Base-by-base conservation (phyloP, 2,797 vertebrate genomes). In the Coracias cyanogaster region DNA sequence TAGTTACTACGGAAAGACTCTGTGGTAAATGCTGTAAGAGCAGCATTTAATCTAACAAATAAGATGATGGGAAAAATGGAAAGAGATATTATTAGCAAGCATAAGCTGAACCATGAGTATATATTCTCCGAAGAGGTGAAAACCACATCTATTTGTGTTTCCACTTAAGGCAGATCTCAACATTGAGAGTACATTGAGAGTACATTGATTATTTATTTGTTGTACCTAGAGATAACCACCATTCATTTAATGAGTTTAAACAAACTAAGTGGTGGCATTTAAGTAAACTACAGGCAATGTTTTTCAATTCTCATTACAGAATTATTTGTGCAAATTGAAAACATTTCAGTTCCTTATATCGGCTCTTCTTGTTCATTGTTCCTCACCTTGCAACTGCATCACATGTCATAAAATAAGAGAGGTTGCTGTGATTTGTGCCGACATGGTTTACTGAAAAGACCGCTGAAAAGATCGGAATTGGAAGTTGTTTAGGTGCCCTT, bases 1-100 rank as follows among this genome's bases (percentile, higher is more conserved):
- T 73, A 78, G 86, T 78, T 92, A 85, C 48, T 87, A 46, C 66
- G 52, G 51, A 95, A 95, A 82, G 84, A 85, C 24, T 76, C 60
- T 18, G 19, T 51, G n/a, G 67, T 76, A 92, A 80, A 92, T 48
- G 16, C 41, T 57, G 15, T 25, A 29, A 9, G 0, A 86, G 43
- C 82, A 79, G 61, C 57, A 62, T 88, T 96, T 94, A 94, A 95
- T 91, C 82, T 91, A 90, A 92, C 41, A 88, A 92, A 92, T 1
- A 18, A 93, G 80, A 91, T 45, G 39, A 82, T 39, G 35, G 60
- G 86, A 26, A 15, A 65, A 90, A 90, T 11, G 72, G 26, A 48
- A 69, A 41, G 33, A 64, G 73, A 33, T 86, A 61, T 73, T 96
- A 81, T 94, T 94, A 95, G 73, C 64, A 94, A 91, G 77, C 52